Percentiles rank a stretch among this genome's conserved stretches.
Conservation (phyloP, 2,113 vertebrate genomes). For the Leptobrachium leishanense region DNA sequence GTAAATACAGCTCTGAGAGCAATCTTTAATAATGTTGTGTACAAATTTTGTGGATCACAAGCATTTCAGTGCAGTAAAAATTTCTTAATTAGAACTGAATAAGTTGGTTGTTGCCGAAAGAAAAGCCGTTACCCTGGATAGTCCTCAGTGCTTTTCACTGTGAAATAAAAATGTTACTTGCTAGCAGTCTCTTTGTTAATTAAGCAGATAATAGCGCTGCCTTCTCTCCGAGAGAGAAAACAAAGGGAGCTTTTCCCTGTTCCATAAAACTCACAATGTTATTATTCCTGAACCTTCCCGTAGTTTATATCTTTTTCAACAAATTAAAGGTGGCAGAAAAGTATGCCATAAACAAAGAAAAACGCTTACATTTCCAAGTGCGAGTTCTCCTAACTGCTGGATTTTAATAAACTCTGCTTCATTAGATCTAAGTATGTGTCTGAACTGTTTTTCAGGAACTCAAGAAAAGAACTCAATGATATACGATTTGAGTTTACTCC, state of each 20-base stretch:
- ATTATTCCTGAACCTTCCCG: slow-evolving; percentile 39
- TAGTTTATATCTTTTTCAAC: slow-evolving; percentile 45
- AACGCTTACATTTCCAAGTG: slow-evolving; percentile 48
- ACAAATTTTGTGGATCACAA: slow-evolving; percentile 9
- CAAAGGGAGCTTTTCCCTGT: slow-evolving; percentile 20
- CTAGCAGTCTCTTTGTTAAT: slow-evolving; percentile 44
- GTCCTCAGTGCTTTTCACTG: slow-evolving; percentile 19
- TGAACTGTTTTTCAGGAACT: slow-evolving; percentile 81
- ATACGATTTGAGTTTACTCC: slow-evolving; percentile 98
- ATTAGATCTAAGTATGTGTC: slow-evolving; percentile 58
- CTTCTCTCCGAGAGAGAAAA: no score
- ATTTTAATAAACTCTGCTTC: slow-evolving; percentile 44
- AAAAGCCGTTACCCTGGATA: slow-evolving; percentile 1
- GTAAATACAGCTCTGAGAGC: not conserved
- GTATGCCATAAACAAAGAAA: slow-evolving; percentile 46
- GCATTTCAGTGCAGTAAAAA: slow-evolving; percentile 13
- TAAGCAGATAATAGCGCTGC: slow-evolving; percentile 40
- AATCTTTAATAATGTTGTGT: slow-evolving; percentile 5
- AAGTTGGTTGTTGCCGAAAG: not conserved
- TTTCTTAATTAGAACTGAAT: slow-evolving; percentile 38
- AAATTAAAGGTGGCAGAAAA: slow-evolving; percentile 42
- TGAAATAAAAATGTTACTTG: slow-evolving; percentile 39
- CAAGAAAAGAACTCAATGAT: slow-evolving; percentile 95
- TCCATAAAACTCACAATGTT: slow-evolving; percentile 47
- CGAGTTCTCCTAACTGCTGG: slow-evolving; percentile 52